Evolutionary conservation across 1,140 invertebrate species (phyloP).

Genomic region (Cotesia vestalis): DNA sequence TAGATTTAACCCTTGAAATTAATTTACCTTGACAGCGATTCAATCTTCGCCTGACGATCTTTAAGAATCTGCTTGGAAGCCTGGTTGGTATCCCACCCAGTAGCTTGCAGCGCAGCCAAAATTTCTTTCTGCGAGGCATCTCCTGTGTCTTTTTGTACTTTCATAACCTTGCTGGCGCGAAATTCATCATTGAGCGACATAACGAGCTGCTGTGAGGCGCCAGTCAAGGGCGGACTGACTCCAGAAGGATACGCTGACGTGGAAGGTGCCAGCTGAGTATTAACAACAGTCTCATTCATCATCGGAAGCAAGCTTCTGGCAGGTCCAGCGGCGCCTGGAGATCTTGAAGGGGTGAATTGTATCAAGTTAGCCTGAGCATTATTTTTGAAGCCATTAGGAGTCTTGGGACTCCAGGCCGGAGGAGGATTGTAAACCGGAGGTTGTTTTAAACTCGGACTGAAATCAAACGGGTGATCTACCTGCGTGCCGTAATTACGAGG

Average conservation of each 20-base stretch:
- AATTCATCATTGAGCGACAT: slow-evolving; percentile 63
- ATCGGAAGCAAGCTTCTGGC: slow-evolving; percentile 51
- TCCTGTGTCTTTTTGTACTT: slow-evolving; percentile 64
- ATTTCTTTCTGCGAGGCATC: slow-evolving; percentile 68
- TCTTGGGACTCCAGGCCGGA: slow-evolving; percentile 55
- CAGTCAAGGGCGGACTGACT: slow-evolving; percentile 56
- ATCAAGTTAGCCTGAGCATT: slow-evolving; percentile 54
- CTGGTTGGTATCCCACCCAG: slow-evolving; percentile 74
- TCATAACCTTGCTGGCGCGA: slow-evolving; percentile 58
- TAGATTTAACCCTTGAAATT: background rate
- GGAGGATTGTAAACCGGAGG: slow-evolving; percentile 61
- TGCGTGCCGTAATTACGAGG: slow-evolving; percentile 44
- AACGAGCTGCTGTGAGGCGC: slow-evolving; percentile 60
- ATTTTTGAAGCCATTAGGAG: slow-evolving; percentile 42
- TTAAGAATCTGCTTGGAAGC: slow-evolving; percentile 78
- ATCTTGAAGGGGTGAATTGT: slow-evolving; percentile 53
- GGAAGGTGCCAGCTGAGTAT: slow-evolving; percentile 51
- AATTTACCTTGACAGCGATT: slow-evolving; percentile 56
- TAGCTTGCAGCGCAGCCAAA: slow-evolving; percentile 72
- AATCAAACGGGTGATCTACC: slow-evolving; percentile 49
- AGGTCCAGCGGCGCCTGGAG: slow-evolving; percentile 25
- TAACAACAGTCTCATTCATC: slow-evolving; percentile 54
- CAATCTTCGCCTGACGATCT: slow-evolving; percentile 74
- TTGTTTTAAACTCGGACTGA: slow-evolving; percentile 57
- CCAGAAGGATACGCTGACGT: slow-evolving; percentile 50